A percentile compares a stretch with the other conserved stretches of the same genome.
Conservation (phyloP, 2,113 vertebrate species). For the Gracilinanus agilis region DNA sequence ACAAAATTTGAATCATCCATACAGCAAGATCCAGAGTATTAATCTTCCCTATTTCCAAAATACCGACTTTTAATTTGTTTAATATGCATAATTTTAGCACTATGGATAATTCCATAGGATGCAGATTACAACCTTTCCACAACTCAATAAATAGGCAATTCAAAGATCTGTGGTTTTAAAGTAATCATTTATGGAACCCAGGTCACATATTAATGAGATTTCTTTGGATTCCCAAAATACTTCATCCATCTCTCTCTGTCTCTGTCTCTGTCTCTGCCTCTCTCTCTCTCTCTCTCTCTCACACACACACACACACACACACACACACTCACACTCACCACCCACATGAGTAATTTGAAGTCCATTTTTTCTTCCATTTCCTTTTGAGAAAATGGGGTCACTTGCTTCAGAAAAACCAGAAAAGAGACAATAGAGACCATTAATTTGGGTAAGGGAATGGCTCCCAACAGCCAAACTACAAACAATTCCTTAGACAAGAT, state of each 20-base stretch:
- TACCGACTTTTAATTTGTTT: not conserved
- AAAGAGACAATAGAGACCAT: not conserved
- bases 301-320: not conserved
- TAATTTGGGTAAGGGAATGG: not conserved
- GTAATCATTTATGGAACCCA: not conserved
- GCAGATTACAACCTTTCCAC: not conserved
- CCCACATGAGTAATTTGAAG: not conserved
- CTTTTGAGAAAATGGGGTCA: not conserved
- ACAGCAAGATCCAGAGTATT: not conserved
- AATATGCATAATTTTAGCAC: not conserved
- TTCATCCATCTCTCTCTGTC: not conserved
- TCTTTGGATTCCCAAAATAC: not conserved
- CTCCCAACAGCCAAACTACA: not conserved
- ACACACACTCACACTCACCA: too few species aligned
- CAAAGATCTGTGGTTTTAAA: not conserved
- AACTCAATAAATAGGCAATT: not conserved
- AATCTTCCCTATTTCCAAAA: not conserved
- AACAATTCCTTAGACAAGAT: not conserved
- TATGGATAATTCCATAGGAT: not conserved
- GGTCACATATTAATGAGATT: not conserved
- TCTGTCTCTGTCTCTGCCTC: not conserved
- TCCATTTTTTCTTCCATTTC: not conserved
- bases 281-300: not conserved
- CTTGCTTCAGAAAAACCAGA: not conserved
- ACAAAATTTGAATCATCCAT: not conserved